phyloP scores from a whole-genome alignment of 2,797 vertebrate species.

The Gila robusta region DNA sequence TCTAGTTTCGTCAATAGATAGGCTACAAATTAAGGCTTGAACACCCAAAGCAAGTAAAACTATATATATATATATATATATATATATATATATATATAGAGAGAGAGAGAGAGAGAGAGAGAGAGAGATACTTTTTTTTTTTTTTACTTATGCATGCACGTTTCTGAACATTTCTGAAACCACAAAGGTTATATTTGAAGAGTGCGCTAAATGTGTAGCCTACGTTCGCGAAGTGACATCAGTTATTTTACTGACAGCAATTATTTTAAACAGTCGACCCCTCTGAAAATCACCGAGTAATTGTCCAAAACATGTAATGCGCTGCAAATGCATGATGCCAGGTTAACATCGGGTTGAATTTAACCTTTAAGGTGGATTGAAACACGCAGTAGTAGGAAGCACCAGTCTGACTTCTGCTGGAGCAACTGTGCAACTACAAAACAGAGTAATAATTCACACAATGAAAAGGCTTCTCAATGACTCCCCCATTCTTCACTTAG shows the following conservation, averaged over 20 bases:
- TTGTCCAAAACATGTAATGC: constrained; percentile 6
- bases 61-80: too few species aligned
- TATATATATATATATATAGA: too few species aligned
- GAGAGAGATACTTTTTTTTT: too few species aligned
- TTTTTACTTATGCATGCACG: too few species aligned
- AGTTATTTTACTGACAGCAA: not conserved
- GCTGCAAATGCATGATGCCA: not conserved
- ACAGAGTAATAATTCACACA: constrained; percentile 13
- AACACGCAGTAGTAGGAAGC: not conserved
- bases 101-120: too few species aligned
- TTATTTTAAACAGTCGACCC: not conserved
- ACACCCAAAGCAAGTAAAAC: too few species aligned
- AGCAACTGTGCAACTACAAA: constrained; percentile 27
- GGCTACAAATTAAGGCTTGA: too few species aligned
- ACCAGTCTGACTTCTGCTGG: constrained; percentile 47
- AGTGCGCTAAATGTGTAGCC: too few species aligned
- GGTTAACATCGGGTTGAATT: not conserved
- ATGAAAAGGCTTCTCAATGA: not conserved
- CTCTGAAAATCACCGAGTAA: not conserved
- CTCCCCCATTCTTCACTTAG: constrained; percentile 16
- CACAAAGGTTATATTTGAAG: not conserved
- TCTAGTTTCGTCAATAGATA: too few species aligned
- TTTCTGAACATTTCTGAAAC: not conserved
- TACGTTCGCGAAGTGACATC: too few species aligned
- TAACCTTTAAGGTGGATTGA: constrained; percentile 6